phyloP scores from a whole-genome alignment of 2,113 vertebrate species.

The Rhinoderma darwinii region DNA sequence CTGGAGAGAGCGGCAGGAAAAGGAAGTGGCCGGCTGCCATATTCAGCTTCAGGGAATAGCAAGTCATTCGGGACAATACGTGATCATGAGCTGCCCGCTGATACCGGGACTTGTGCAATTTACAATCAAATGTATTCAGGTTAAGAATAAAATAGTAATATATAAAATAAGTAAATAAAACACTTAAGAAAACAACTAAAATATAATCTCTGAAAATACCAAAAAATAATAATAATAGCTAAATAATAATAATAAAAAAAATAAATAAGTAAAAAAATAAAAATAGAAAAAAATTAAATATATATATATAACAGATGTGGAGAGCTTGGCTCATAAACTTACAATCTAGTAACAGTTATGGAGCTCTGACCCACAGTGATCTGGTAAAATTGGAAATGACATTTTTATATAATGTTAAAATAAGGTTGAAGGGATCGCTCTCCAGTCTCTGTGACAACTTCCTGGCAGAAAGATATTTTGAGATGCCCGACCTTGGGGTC shows the following conservation, averaged over 20 bases:
- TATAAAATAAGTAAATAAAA: not conserved
- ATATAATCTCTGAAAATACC: too few relatives aligned
- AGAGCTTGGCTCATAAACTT: too few relatives aligned
- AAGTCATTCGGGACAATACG: conserved; percentile 10
- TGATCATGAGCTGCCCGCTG: not conserved
- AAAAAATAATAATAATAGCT: too few relatives aligned
- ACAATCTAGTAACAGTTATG: too few relatives aligned
- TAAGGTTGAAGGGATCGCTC: not conserved
- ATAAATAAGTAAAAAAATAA: not conserved
- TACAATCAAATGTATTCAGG: not conserved
- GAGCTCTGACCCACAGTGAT: not conserved
- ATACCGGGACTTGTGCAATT: not conserved
- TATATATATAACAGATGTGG: too few relatives aligned
- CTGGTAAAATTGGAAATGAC: not conserved
- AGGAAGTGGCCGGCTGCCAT: conserved; percentile 38
- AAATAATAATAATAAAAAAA: not conserved
- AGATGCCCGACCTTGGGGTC: not conserved
- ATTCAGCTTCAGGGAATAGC: conserved; percentile 9
- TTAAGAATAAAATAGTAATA: not conserved
- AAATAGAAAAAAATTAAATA: too few relatives aligned
- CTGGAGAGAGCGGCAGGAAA: not conserved
- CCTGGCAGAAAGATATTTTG: not conserved
- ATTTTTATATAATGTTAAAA: not conserved
- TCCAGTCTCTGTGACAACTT: not conserved
- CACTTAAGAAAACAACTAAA: too few relatives aligned